Base-by-base conservation (phyloP, 2,113 vertebrate genomes). In the Anarrhichthys ocellatus region DNA sequence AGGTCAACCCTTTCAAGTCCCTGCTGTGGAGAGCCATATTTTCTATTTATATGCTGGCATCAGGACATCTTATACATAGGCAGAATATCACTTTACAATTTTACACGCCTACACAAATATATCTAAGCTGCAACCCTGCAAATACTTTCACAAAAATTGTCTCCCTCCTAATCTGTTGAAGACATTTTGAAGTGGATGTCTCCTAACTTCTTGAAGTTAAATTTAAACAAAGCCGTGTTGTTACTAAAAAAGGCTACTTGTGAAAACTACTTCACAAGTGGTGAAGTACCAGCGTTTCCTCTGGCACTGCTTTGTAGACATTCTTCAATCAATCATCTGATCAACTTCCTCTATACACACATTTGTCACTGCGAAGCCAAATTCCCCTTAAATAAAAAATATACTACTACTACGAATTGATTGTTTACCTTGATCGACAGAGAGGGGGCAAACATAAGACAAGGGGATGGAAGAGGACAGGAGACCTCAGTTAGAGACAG, bases 41-140 rank as follows among this genome's bases (percentile, higher is more conserved):
- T 85, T 81, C 88, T 90, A 90, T 88, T 88, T 88, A 76, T 88
- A 90, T 65, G n/a, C 78, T 79, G 86, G 88, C 62, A 82, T 82
- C 48, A 85, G 59, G 82, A 82, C 73, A 90, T 78, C 58, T 85
- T 72, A 85, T 83, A 85, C 80, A 81, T 69, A 64, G 69, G 13
- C 76, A 72, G 48, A 79, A 76, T 90, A 90, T 88, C 77, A 78
- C 54, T 68, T 90, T 70, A 40, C 86, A 76, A 7, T 29, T 78
- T 86, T 81, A 84, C 52, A 1, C 0, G 17, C 32, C 54, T 75
- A 66, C 66, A 64, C 29, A 71, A 52, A 86, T 71, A 83, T 75
- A 64, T 76, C 48, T 81, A 61, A 76, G 22, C 34, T 82, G 85
- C 82, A 74, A 69, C 73, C 20, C 64, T 74, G 85, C 79, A 85